Percentiles rank a stretch among this genome's conserved stretches.
These are phyloP conservation scores for Danaus plexippus DNA, from an alignment of 1,140 invertebrate genomes.

Conservation along the genomic window DNA sequence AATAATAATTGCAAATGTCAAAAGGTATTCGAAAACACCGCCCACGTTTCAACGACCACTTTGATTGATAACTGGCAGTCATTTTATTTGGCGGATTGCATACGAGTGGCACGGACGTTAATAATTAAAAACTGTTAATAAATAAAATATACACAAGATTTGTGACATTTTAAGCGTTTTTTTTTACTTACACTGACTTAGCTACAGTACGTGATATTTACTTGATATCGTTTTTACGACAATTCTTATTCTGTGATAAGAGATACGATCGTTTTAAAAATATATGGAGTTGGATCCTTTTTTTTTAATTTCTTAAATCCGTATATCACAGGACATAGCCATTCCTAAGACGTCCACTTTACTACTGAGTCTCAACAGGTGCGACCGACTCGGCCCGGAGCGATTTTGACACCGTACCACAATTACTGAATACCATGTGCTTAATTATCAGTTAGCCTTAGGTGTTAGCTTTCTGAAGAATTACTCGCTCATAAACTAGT, in stretches of 20 bases:
- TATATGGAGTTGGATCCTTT: no score
- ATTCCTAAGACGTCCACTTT: constrained; percentile 5
- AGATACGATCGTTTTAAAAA: no score
- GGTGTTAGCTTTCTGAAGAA: no score
- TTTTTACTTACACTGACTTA: no score
- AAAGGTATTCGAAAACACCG: constrained; percentile 12
- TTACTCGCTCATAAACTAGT: constrained; percentile 1
- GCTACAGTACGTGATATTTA: no score
- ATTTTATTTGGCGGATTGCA: constrained; percentile 14
- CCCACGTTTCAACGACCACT: constrained; percentile 20
- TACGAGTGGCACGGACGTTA: constrained; percentile 7
- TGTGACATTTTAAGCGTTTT: no score
- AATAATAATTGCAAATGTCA: constrained; percentile 4
- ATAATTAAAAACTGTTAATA: background rate
- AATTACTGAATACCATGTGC: constrained; percentile 14
- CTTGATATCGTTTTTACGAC: no score
- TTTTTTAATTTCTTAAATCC: no score
- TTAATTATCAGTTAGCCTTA: constrained; percentile 9
- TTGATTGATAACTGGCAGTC: constrained; percentile 25
- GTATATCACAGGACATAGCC: no score
- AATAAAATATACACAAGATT: no score
- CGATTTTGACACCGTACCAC: constrained; percentile 25
- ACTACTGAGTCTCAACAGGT: constrained; percentile 20
- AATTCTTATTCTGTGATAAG: no score
- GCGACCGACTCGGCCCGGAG: constrained; percentile 16